Conservation (phyloP, 2,888 invertebrate species). For the Julus scandinavius region DNA sequence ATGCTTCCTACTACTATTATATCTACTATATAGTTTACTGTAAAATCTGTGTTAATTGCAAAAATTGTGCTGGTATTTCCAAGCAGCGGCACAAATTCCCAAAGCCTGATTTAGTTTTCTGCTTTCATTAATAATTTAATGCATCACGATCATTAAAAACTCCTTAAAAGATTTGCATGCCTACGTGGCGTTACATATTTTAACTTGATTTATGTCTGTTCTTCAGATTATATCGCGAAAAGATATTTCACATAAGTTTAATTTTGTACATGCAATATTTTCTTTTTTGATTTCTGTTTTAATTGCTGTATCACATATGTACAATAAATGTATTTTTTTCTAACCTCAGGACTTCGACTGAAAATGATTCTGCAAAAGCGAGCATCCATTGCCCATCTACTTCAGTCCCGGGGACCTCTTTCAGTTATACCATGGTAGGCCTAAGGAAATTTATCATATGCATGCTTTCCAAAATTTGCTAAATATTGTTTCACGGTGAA, state of each 20-base stretch:
- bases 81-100: too few relatives aligned
- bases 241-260: too few relatives aligned
- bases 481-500: too few relatives aligned
- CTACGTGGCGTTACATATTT: neutral
- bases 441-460: neutral
- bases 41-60: too few relatives aligned
- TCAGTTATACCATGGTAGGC: conserved; percentile 6
- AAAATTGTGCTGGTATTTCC: too few relatives aligned
- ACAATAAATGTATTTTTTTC: conserved; percentile 42
- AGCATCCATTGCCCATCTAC: conserved; percentile 29
- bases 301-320: neutral
- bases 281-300: neutral
- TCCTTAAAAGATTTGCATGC: too few relatives aligned
- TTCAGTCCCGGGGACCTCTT: neutral
- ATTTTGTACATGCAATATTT: neutral
- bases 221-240: too few relatives aligned
- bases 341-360: conserved; percentile 35
- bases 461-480: neutral
- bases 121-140: too few relatives aligned
- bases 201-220: neutral
- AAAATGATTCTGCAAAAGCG: neutral
- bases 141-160: too few relatives aligned
- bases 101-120: too few relatives aligned
- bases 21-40: too few relatives aligned
- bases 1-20: too few relatives aligned